A percentile compares a stretch with the other conserved stretches of the same genome.
These are phyloP conservation scores for Drosophila varians DNA, from an alignment of 1,140 invertebrate species.

Conservation along the genomic window DNA sequence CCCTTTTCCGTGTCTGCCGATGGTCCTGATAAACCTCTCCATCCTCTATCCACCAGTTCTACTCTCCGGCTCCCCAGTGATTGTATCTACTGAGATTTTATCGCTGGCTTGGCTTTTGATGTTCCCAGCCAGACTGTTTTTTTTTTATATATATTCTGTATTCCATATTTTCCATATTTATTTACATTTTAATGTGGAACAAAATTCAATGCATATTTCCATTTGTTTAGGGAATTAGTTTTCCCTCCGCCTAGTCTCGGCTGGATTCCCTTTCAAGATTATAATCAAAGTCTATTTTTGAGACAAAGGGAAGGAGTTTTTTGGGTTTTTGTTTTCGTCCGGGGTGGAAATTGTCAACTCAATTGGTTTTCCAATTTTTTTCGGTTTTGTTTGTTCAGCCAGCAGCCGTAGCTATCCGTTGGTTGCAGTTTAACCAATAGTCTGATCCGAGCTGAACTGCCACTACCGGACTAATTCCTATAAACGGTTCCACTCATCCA, in stretches of 20 bases:
- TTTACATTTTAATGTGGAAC: conserved; percentile 66
- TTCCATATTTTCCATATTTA: conserved; percentile 57
- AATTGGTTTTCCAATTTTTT: conserved; percentile 21
- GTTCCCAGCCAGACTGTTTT: conserved; percentile 12
- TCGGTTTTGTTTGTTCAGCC: conserved; percentile 63
- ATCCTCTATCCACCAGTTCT: not conserved
- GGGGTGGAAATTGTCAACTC: conserved; percentile 41
- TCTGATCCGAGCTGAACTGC: conserved; percentile 51
- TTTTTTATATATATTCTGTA: conserved; percentile 15
- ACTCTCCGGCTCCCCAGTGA: conserved; percentile 29
- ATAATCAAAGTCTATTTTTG: conserved; percentile 65
- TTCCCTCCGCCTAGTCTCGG: conserved; percentile 3
- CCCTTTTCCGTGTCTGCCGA: conserved; percentile 13
- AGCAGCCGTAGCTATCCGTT: conserved; percentile 50
- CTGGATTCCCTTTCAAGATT: conserved; percentile 44
- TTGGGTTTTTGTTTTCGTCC: conserved; percentile 18
- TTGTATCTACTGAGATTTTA: conserved; percentile 65
- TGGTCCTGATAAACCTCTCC: conserved; percentile 8
- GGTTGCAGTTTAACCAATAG: conserved; percentile 2
- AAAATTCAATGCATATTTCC: conserved; percentile 64
- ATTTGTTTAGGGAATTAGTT: conserved; percentile 71
- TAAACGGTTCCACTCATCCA: conserved; percentile 63
- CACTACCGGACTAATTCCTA: conserved; percentile 64
- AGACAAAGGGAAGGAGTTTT: not conserved
- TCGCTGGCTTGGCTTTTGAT: conserved; percentile 59